Evolutionary conservation across 2,797 vertebrate genomes (phyloP), one percentile per base, ranked within the genome.

Genomic region (Bradypodion ventrale): DNA sequence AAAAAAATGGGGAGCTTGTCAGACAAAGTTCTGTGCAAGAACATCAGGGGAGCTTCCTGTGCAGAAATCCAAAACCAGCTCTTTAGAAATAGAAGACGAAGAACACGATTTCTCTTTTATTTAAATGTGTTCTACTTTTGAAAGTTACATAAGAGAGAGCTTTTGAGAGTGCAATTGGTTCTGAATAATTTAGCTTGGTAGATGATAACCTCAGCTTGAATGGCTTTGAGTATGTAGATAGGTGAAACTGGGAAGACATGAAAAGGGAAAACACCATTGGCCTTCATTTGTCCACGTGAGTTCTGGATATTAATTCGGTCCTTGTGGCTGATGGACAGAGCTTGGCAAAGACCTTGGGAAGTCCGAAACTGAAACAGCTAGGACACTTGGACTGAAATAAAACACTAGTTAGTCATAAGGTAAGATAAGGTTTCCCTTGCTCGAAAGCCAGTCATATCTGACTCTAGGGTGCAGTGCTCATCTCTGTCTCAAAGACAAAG

Each of bases 121-220:
- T 90, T 88, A 85, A 89, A 77, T 83, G 65, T 4, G 0, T 84
- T 77, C 73, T 87, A 23, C 37, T 90, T 87, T 87, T 84, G 62
- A 85, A 87, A 89, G 2, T 62, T 74, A 87, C n/a, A 3, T 13
- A 49, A 88, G 77, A 83, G 69, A 87, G 59, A 78, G 46, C 35
- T 75, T 82, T 79, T 87, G 49, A 79, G 88, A 89, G 3, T 69
- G 70, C 87, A 88, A 87, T 59, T 79, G 29, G 37, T 72, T 87
- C 66, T 87, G 80, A 89, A 91, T 86, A 92, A 84, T 87, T 90
- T 68, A 87, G 86, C 75, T 80, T 44, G 2, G 60, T 37, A 46
- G 66, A 72, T 52, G 44, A 59, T 83, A 83, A 89, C 85, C 62
- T 35, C 46, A 87, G 72, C 52, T 46, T 10, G 1, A 5, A 60